These are phyloP conservation scores for Acinonyx jubatus DNA, from an alignment of 2,113 vertebrate species.

Conservation along the genomic window DNA sequence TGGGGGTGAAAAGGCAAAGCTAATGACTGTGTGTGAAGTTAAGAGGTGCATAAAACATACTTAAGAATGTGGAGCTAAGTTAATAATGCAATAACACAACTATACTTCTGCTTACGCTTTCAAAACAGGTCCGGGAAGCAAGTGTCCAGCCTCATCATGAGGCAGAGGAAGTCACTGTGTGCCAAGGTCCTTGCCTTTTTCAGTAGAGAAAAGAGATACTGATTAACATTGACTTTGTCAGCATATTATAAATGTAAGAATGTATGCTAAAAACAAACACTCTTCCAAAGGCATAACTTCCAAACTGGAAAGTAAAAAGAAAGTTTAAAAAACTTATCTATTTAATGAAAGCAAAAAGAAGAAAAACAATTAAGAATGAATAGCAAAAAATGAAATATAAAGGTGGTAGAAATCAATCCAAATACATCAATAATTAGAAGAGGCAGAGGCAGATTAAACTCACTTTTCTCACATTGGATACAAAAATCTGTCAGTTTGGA, in stretches of 20 bases:
- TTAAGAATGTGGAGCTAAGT: background rate
- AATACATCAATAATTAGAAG: background rate
- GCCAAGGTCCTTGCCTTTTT: background rate
- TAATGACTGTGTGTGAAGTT: background rate
- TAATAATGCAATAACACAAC: background rate
- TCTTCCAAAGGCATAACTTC: background rate
- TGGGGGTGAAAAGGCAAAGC: background rate
- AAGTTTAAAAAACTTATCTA: background rate
- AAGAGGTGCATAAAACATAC: background rate
- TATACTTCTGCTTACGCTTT: background rate
- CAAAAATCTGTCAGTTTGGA: background rate
- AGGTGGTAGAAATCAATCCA: background rate
- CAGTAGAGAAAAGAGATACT: constrained; percentile 12
- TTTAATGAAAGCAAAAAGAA: background rate
- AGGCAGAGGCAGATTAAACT: background rate
- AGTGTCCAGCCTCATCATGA: background rate
- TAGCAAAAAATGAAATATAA: background rate
- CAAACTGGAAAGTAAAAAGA: background rate
- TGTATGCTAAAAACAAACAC: background rate
- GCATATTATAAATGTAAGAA: background rate
- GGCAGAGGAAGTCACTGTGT: background rate
- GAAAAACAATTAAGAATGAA: background rate
- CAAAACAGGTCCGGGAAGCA: background rate
- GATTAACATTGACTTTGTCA: background rate
- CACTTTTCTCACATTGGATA: background rate